Conservation (phyloP, 2,113 vertebrate genomes). For the Philantomba maxwellii region DNA sequence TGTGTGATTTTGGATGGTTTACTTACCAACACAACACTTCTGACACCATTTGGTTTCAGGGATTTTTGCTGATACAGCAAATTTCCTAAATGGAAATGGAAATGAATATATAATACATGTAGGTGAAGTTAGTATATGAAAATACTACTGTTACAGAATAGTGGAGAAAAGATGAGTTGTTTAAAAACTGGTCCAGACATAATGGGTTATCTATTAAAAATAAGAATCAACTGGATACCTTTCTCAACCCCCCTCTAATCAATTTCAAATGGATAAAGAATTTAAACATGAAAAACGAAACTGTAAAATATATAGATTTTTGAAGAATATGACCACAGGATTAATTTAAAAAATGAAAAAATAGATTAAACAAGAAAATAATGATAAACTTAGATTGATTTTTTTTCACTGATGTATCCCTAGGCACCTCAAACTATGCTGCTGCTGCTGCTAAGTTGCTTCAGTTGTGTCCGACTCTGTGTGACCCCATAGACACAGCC, state of each 20-base stretch:
- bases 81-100: conserved; percentile 88
- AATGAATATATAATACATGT: not conserved
- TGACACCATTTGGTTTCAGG: conserved; percentile 99
- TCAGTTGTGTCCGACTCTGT: no score
- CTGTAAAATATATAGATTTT: not conserved
- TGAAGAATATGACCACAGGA: not conserved
- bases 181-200: not conserved
- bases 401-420: not conserved
- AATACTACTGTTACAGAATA: not conserved
- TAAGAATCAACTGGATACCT: not conserved
- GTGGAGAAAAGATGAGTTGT: not conserved
- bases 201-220: not conserved
- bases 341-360: conserved; percentile 1
- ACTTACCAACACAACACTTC: conserved; percentile 98
- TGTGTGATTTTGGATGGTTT: not conserved
- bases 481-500: no score
- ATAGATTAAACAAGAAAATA: not conserved
- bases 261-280: not conserved
- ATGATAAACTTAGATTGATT: not conserved
- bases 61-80: conserved; percentile 96
- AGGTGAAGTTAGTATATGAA: not conserved
- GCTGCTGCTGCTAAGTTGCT: no score
- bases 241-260: not conserved
- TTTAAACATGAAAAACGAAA: conserved; percentile 13
- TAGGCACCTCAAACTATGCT: not conserved